Conservation (phyloP, 2,888 invertebrate genomes). For the Mellilla xanthometata region DNA sequence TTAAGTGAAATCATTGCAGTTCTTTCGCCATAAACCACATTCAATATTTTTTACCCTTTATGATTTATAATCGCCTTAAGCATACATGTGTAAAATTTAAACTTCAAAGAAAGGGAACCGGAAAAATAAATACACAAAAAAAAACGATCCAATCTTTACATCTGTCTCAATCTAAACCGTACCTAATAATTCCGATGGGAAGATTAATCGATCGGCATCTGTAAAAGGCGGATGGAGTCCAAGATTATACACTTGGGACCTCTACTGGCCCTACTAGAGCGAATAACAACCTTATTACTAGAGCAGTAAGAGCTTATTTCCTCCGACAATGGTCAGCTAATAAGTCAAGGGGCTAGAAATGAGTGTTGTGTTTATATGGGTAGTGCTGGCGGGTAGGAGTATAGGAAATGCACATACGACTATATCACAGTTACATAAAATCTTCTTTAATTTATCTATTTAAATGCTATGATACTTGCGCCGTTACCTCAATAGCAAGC, state of each 20-base stretch:
- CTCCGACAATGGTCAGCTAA: conserved; percentile 25
- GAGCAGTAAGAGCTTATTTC: neutral
- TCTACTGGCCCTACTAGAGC: conserved; percentile 22
- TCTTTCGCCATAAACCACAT: too few species aligned
- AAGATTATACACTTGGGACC: conserved; percentile 74
- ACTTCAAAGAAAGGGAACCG: too few species aligned
- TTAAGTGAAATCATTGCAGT: too few species aligned
- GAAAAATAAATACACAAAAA: too few species aligned
- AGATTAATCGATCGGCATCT: conserved; percentile 75
- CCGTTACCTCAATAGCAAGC: too few species aligned
- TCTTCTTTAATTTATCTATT: too few species aligned
- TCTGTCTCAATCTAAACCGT: conserved; percentile 1
- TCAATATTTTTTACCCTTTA: too few species aligned
- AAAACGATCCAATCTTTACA: neutral
- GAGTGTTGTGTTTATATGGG: conserved; percentile 24
- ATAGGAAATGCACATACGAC: neutral
- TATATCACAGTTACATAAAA: too few species aligned
- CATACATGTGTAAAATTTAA: too few species aligned
- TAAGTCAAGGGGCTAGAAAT: conserved; percentile 34
- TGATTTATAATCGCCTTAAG: too few species aligned
- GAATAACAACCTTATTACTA: conserved; percentile 31
- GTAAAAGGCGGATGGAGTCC: conserved; percentile 63
- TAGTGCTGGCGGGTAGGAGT: conserved; percentile 12
- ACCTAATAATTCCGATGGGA: conserved; percentile 60
- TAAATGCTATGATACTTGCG: too few species aligned